These are phyloP conservation scores for Xyrichtys novacula DNA, from an alignment of 2,797 vertebrate genomes.

Conservation along the genomic window DNA sequence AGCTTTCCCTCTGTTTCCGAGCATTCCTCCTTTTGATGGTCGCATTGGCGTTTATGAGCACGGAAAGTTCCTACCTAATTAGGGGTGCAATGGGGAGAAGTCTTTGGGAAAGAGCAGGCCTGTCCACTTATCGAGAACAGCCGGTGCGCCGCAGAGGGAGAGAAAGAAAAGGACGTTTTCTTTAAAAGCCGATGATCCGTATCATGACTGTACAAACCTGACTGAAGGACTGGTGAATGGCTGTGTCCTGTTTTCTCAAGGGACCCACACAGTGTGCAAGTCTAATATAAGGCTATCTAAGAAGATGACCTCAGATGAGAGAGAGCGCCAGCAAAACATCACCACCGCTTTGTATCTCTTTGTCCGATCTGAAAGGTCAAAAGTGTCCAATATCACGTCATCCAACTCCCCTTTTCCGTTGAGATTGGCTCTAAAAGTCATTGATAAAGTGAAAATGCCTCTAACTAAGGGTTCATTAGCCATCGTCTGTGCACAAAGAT, in stretches of 20 bases:
- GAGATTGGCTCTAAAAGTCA: constrained; percentile 40
- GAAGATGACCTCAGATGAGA: constrained; percentile 57
- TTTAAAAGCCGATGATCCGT: constrained; percentile 60
- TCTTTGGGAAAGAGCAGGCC: constrained; percentile 62
- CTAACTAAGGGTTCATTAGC: constrained; percentile 35
- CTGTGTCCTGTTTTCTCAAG: constrained; percentile 47
- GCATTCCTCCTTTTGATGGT: constrained; percentile 78
- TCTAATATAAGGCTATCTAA: constrained; percentile 45
- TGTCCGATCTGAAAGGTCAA: constrained; percentile 30
- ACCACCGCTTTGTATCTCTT: constrained; percentile 32
- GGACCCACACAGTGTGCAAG: constrained; percentile 18
- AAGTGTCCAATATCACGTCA: constrained; percentile 47
- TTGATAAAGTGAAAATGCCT: constrained; percentile 55
- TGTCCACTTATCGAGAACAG: constrained; percentile 58
- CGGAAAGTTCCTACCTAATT: constrained; percentile 81
- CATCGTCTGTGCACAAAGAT: constrained; percentile 38
- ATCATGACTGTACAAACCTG: constrained; percentile 60
- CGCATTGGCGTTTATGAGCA: constrained; percentile 70
- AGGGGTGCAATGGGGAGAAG: constrained; percentile 69
- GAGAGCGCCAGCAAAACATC: constrained; percentile 33
- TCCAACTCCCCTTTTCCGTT: constrained; percentile 15
- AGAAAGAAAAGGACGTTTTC: constrained; percentile 48
- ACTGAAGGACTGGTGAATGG: constrained; percentile 45
- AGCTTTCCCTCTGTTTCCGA: constrained; percentile 75
- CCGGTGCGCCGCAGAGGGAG: constrained; percentile 56